phyloP scores from a whole-genome alignment of 2,797 vertebrate genomes.

The Ceryle rudis region DNA sequence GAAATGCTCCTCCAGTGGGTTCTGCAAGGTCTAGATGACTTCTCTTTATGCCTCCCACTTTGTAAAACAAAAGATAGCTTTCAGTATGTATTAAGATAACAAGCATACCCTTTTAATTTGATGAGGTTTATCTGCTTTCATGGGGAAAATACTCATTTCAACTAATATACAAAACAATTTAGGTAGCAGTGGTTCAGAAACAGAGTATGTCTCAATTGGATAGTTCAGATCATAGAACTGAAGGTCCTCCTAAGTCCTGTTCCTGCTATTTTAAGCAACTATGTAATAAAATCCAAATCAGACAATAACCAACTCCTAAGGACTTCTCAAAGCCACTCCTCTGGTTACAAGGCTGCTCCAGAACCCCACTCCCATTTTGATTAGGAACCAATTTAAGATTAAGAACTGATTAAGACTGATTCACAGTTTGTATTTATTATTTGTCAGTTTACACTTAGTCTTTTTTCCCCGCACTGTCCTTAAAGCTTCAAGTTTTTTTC shows the following conservation, averaged over 20 bases:
- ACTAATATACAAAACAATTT: background rate
- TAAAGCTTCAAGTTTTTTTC: background rate
- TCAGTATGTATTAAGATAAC: background rate
- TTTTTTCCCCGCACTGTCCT: background rate
- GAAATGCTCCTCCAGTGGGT: background rate
- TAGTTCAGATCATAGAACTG: background rate
- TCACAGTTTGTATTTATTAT: background rate
- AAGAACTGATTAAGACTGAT: background rate
- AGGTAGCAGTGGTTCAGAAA: background rate
- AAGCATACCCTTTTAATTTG: conserved; percentile 8
- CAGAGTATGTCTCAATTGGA: background rate
- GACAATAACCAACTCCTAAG: conserved; percentile 7
- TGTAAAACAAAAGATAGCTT: background rate
- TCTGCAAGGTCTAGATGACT: background rate
- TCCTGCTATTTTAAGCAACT: conserved; percentile 34
- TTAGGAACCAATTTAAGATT: conserved; percentile 17
- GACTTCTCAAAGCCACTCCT: conserved; percentile 14
- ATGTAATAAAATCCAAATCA: background rate
- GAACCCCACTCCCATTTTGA: background rate
- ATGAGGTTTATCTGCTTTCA: conserved; percentile 8
- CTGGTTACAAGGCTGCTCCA: background rate
- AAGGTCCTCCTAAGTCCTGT: background rate
- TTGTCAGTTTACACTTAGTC: background rate
- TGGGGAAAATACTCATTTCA: background rate
- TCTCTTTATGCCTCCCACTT: background rate